phyloP scores from a whole-genome alignment of 1,140 invertebrate genomes.

The Onthophagus taurus region DNA sequence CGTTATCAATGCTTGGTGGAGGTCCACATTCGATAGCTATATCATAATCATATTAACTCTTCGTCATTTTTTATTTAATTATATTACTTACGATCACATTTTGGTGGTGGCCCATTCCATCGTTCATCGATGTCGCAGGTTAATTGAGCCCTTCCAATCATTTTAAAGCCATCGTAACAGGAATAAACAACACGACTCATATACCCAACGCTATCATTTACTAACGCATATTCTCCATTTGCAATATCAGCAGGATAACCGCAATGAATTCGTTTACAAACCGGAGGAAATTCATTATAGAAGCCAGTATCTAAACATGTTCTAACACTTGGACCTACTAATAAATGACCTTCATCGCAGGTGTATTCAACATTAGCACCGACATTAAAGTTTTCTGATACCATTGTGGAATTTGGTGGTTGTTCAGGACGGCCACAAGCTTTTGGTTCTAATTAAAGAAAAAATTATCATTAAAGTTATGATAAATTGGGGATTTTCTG shows the following conservation, averaged over 20 bases:
- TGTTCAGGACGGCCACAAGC: conserved; percentile 85
- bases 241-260: conserved; percentile 77
- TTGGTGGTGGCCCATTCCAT: conserved; percentile 88
- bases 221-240: conserved; percentile 69
- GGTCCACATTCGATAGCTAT: conserved; percentile 67
- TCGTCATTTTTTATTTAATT: conserved; percentile 1
- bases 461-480: no score
- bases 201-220: conserved; percentile 78
- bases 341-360: conserved; percentile 76
- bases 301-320: conserved; percentile 86
- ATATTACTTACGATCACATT: conserved; percentile 69
- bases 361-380: conserved; percentile 78
- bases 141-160: conserved; percentile 69
- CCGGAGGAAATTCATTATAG: conserved; percentile 87
- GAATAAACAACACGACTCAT: conserved; percentile 75
- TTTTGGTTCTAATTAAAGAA: conserved; percentile 62
- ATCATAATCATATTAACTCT: no score
- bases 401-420: conserved; percentile 86
- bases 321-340: conserved; percentile 73
- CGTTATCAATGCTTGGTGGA: conserved; percentile 62
- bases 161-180: conserved; percentile 75
- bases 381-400: conserved; percentile 62
- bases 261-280: conserved; percentile 87
- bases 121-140: conserved; percentile 86
- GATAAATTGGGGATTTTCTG: no score